Evolutionary conservation across 2,113 vertebrate genomes (phyloP).

Genomic region (Sula dactylatra): DNA sequence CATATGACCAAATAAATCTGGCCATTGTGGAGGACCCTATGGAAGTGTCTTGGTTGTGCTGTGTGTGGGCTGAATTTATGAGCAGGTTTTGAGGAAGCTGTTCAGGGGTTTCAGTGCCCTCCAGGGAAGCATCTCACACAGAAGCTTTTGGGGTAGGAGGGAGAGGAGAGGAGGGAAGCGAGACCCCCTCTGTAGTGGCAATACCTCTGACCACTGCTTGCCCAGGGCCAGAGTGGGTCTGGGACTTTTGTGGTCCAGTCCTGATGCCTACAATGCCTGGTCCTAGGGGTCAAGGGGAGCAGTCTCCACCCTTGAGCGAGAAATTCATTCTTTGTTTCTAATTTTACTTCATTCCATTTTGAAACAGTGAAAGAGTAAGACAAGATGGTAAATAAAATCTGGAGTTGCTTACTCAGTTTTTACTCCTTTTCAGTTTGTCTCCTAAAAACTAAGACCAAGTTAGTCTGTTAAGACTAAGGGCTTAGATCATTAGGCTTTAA

Average conservation of each 20-base stretch:
- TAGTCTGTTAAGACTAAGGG: not conserved
- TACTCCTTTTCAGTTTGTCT: not conserved
- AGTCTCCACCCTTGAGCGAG: not conserved
- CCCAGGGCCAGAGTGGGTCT: accelerated
- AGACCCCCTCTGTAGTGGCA: not conserved
- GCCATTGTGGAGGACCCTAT: not conserved
- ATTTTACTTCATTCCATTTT: not conserved
- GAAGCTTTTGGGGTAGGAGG: not conserved
- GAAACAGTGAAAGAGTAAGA: not conserved
- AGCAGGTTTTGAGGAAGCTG: not conserved
- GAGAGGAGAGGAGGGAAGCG: not conserved
- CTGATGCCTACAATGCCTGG: not conserved
- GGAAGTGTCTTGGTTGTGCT: not conserved
- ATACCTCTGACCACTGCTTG: not conserved
- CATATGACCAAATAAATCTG: not conserved
- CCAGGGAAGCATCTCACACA: not conserved
- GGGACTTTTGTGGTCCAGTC: not conserved
- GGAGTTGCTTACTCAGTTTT: not conserved
- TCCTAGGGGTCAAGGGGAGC: not conserved
- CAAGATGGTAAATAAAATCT: not conserved
- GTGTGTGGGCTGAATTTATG: conserved; percentile 19
- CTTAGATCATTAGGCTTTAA: not conserved
- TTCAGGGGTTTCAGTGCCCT: not conserved
- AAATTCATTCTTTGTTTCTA: not conserved
- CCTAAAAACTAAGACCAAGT: not conserved